Percentiles rank a stretch among this genome's conserved stretches.
Conservation (phyloP, 2,113 vertebrate genomes). For the Laterallus jamaicensis region DNA sequence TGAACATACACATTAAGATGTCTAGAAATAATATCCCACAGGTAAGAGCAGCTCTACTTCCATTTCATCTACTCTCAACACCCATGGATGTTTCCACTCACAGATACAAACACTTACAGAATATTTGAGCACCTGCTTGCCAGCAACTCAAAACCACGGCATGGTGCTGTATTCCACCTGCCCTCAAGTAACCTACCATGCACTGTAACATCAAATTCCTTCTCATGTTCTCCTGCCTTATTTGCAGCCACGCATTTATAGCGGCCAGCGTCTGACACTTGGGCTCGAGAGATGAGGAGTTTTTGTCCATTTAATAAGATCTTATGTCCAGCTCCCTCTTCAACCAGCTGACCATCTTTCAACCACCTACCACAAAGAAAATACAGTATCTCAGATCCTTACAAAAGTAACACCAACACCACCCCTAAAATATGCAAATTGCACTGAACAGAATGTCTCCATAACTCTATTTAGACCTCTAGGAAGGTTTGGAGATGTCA, state of each 20-base stretch:
- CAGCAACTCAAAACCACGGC: neutral
- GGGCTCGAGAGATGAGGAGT: conserved; percentile 83
- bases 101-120: neutral
- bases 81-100: neutral
- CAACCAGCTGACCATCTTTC: conserved; percentile 84
- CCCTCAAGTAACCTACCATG: conserved; percentile 78
- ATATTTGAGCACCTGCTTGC: neutral
- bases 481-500: neutral
- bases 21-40: neutral
- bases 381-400: neutral
- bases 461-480: neutral
- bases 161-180: neutral
- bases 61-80: neutral
- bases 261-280: conserved; percentile 86
- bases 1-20: neutral
- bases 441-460: neutral
- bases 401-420: neutral
- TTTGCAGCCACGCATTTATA: conserved; percentile 92
- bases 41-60: neutral
- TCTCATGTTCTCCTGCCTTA: conserved; percentile 84
- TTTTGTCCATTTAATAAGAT: conserved; percentile 82
- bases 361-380: conserved; percentile 82
- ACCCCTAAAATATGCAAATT: neutral
- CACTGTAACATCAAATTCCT: conserved; percentile 88
- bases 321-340: conserved; percentile 76